These are phyloP conservation scores for Morpho helenor DNA, from an alignment of 2,888 invertebrate genomes.

Conservation along the genomic window DNA sequence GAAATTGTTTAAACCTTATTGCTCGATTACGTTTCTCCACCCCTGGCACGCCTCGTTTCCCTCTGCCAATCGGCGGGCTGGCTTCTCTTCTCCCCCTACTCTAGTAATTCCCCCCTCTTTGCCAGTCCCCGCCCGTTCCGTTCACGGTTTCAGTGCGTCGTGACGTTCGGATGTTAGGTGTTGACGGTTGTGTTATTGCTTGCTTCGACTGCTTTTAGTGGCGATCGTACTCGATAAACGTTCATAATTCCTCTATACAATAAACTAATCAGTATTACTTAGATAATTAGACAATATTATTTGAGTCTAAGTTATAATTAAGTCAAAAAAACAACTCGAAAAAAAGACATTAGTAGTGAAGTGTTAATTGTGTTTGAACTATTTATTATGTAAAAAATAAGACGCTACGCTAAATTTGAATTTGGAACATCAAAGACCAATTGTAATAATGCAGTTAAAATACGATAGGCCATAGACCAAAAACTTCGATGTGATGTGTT, in stretches of 20 bases:
- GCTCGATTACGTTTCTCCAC: conserved; percentile 78
- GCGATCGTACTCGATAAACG: conserved; percentile 23
- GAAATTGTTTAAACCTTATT: conserved; percentile 81
- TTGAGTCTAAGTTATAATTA: too few relatives aligned
- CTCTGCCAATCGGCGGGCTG: conserved; percentile 59
- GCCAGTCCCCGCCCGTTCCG: conserved; percentile 50
- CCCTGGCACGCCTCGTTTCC: conserved; percentile 71
- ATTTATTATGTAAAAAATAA: not conserved
- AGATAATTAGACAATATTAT: too few relatives aligned
- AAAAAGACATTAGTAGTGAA: conserved; percentile 18
- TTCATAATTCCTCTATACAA: not conserved
- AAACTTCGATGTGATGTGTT: conserved; percentile 20
- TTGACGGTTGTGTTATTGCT: conserved; percentile 40
- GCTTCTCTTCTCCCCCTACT: conserved; percentile 38
- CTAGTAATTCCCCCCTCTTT: conserved; percentile 38
- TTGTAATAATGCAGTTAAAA: conserved; percentile 7
- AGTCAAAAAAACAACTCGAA: not conserved
- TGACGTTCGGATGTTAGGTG: conserved; percentile 48
- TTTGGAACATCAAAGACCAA: not conserved
- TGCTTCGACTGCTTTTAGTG: conserved; percentile 46
- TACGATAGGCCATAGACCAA: not conserved
- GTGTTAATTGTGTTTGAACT: conserved; percentile 18
- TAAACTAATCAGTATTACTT: not conserved
- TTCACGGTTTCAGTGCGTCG: conserved; percentile 44
- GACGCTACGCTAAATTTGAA: not conserved